Percentiles rank a stretch among this genome's conserved stretches.
phyloP scores from a whole-genome alignment of 2,888 invertebrate species.

The Diarsia brunnea region DNA sequence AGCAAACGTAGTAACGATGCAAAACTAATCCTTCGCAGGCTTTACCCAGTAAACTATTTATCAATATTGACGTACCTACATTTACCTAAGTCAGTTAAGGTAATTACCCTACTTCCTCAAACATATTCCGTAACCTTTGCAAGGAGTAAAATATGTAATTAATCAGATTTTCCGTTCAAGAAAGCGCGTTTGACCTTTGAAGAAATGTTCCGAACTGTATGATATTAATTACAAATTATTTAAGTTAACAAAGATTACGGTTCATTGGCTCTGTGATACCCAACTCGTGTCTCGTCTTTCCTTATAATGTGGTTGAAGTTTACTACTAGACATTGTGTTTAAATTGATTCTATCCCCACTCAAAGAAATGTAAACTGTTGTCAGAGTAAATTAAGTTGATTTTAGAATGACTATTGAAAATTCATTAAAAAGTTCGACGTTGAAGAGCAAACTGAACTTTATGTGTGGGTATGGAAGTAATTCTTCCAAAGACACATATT shows the following conservation, averaged over 20 bases:
- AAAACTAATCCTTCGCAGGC: neutral
- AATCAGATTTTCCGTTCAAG: slow-evolving; percentile 27
- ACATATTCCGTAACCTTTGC: slow-evolving; percentile 10
- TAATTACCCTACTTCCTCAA: slow-evolving; percentile 27
- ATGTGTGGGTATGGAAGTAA: neutral
- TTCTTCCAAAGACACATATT: neutral
- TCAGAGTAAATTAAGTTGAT: neutral
- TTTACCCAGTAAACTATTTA: neutral
- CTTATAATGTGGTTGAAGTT: neutral
- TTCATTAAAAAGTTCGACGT: neutral
- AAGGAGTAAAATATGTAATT: slow-evolving; percentile 29
- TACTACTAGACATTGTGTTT: neutral
- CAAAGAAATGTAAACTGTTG: neutral
- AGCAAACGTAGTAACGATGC: neutral
- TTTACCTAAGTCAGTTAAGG: neutral
- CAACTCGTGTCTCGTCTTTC: neutral
- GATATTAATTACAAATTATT: slow-evolving; percentile 15
- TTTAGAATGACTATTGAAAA: neutral
- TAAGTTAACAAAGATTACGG: slow-evolving; percentile 8
- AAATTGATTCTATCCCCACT: neutral
- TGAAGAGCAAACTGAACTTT: neutral
- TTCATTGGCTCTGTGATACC: neutral
- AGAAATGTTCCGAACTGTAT: slow-evolving; percentile 7
- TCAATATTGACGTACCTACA: neutral
- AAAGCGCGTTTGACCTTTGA: slow-evolving; percentile 2